Evolutionary conservation across 2,797 vertebrate species (phyloP).

Genomic region (Microctenopoma lineatum): DNA sequence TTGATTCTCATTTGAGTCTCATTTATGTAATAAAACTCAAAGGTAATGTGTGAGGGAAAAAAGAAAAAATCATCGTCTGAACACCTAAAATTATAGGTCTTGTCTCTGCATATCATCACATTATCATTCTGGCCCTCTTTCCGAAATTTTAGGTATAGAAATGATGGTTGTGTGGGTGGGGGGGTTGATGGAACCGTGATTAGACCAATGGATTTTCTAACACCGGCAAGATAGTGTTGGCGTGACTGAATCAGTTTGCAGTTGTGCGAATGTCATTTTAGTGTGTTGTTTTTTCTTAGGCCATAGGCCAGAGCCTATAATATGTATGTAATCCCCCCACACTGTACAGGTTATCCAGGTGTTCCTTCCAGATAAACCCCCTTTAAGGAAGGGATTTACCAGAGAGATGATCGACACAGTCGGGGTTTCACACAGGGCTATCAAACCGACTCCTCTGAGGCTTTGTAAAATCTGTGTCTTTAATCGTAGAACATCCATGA

Average conservation of each 20-base stretch:
- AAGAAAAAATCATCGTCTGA: conserved; percentile 65
- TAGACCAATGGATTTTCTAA: conserved; percentile 80
- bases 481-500: conserved; percentile 66
- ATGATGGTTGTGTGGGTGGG: conserved; percentile 43
- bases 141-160: conserved; percentile 63
- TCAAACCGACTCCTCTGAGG: conserved; percentile 72
- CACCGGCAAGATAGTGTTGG: conserved; percentile 74
- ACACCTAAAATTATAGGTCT: conserved; percentile 89
- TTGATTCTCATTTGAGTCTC: conserved; percentile 82
- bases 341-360: conserved; percentile 66
- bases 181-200: conserved; percentile 56
- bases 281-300: conserved; percentile 70
- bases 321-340: conserved; percentile 35
- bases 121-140: conserved; percentile 73
- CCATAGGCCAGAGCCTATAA: conserved; percentile 58
- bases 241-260: conserved; percentile 78
- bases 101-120: conserved; percentile 87
- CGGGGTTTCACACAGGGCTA: conserved; percentile 70
- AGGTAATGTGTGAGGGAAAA: conserved; percentile 64
- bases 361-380: conserved; percentile 69
- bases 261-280: conserved; percentile 86
- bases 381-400: conserved; percentile 62
- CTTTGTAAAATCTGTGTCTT: conserved; percentile 69
- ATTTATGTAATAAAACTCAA: conserved; percentile 78
- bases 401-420: conserved; percentile 61